These are phyloP conservation scores for Hybos culiciformis DNA, from an alignment of 2,888 invertebrate species.

Conservation along the genomic window DNA sequence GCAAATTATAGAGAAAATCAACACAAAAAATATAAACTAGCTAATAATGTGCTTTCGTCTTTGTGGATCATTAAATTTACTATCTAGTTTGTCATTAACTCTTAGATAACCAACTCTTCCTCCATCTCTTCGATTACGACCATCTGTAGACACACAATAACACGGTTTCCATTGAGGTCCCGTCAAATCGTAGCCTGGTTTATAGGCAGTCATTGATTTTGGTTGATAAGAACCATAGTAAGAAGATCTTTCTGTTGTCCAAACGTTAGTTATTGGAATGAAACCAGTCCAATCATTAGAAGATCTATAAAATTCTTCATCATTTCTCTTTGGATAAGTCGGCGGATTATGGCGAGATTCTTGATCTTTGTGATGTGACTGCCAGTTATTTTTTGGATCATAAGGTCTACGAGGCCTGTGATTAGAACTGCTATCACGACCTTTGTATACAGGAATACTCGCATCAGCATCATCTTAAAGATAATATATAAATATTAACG, in stretches of 20 bases:
- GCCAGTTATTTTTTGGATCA: slow-evolving; percentile 29
- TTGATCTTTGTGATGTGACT: slow-evolving; percentile 16
- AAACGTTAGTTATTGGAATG: slow-evolving; percentile 24
- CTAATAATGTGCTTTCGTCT: too few species aligned
- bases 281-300: slow-evolving; percentile 31
- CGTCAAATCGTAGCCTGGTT: slow-evolving; percentile 14
- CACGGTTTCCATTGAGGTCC: slow-evolving; percentile 32
- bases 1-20: too few species aligned
- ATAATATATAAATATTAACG: not conserved
- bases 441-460: slow-evolving; percentile 34
- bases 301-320: slow-evolving; percentile 18
- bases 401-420: slow-evolving; percentile 24
- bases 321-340: not conserved
- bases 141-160: slow-evolving; percentile 24
- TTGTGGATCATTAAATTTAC: too few species aligned
- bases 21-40: too few species aligned
- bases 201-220: slow-evolving; percentile 19
- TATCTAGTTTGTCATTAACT: slow-evolving; percentile 29
- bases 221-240: slow-evolving; percentile 24
- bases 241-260: slow-evolving; percentile 29
- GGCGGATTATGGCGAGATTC: not conserved
- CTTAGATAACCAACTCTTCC: slow-evolving; percentile 18
- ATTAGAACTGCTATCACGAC: slow-evolving; percentile 22
- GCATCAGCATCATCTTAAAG: slow-evolving; percentile 27
- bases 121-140: slow-evolving; percentile 23